Conservation (phyloP, 2,113 vertebrate genomes). For the Meriones unguiculatus region DNA sequence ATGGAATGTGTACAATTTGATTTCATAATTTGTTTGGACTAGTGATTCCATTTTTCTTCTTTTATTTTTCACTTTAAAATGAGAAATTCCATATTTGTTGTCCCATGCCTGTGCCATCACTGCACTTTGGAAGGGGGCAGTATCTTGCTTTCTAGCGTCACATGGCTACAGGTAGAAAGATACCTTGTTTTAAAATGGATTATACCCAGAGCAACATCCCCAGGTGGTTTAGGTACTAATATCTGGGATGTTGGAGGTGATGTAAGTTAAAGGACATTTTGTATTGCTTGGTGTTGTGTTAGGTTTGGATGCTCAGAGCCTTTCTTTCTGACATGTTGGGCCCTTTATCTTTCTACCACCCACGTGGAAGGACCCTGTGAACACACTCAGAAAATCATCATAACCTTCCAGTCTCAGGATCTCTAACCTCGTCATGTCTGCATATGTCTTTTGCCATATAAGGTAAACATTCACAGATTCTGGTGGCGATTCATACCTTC, state of each 20-base stretch:
- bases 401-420: not conserved
- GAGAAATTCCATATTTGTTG: too few species aligned
- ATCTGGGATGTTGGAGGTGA: not conserved
- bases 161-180: not conserved
- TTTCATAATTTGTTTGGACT: not conserved
- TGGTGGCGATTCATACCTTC: not conserved
- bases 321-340: not conserved
- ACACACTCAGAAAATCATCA: not conserved
- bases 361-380: not conserved
- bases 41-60: not conserved
- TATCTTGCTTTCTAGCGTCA: not conserved
- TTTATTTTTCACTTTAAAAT: not conserved
- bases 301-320: too few species aligned
- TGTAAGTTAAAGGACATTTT: not conserved
- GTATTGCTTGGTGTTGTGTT: not conserved
- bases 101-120: too few species aligned
- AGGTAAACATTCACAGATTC: not conserved
- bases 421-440: not conserved
- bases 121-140: fast-evolving
- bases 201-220: not conserved
- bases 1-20: not conserved
- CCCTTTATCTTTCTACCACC: not conserved
- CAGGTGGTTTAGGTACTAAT: not conserved
- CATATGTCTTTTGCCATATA: not conserved
- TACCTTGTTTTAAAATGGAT: not conserved